Percentiles rank a stretch among this genome's conserved stretches.
phyloP scores from a whole-genome alignment of 2,888 invertebrate genomes.

The Esperia sulphurella region DNA sequence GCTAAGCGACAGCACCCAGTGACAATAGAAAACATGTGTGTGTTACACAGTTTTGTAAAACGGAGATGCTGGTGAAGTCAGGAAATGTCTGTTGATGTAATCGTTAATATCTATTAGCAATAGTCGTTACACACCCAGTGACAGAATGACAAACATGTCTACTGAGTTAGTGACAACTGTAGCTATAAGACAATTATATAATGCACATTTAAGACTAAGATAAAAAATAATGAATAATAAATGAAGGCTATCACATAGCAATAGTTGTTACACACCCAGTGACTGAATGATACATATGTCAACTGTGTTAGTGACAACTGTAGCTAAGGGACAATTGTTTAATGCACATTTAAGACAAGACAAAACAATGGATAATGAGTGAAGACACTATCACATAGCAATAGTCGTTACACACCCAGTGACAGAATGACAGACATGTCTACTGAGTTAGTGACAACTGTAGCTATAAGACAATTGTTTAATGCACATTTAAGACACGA shows the following conservation, averaged over 20 bases:
- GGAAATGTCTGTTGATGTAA: no score
- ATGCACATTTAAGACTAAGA: background rate
- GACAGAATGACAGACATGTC: background rate
- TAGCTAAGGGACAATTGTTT: background rate
- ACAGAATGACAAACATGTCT: slow-evolving; percentile 22
- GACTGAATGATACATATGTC: slow-evolving; percentile 11
- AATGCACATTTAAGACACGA: no score
- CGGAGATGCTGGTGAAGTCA: no score
- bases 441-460: background rate
- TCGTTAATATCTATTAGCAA: background rate
- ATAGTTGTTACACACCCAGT: slow-evolving; percentile 16
- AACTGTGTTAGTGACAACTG: slow-evolving; percentile 22
- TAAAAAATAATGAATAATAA: background rate
- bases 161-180: slow-evolving; percentile 17
- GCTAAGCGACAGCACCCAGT: no score
- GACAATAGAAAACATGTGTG: no score
- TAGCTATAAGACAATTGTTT: no score
- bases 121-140: slow-evolving; percentile 19
- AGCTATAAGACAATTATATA: background rate
- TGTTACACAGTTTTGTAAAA: no score
- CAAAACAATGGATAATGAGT: no score
- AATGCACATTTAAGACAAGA: background rate
- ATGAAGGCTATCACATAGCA: slow-evolving; percentile 1
- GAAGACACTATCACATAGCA: slow-evolving; percentile 2
- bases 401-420: background rate